phyloP scores from a whole-genome alignment of 2,888 invertebrate species.

The Silvanus unidentatus region DNA sequence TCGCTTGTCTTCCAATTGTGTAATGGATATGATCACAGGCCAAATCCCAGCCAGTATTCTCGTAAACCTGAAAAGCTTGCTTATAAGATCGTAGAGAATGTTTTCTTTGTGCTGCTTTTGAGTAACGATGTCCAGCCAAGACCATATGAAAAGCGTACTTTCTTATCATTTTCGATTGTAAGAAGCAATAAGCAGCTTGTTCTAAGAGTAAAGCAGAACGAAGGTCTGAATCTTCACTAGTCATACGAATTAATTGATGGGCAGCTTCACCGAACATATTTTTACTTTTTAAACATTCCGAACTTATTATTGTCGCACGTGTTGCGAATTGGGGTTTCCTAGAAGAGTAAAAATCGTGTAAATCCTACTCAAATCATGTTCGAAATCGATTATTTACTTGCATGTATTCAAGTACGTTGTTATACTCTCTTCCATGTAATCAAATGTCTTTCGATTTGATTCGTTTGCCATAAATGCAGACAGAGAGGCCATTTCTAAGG shows the following conservation, averaged over 20 bases:
- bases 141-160: slow-evolving; percentile 97
- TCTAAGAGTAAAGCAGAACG: slow-evolving; percentile 89
- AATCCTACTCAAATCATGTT: no score
- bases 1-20: slow-evolving; percentile 86
- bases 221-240: slow-evolving; percentile 95
- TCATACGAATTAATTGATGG: slow-evolving; percentile 89
- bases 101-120: slow-evolving; percentile 85
- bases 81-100: slow-evolving; percentile 89
- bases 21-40: slow-evolving; percentile 95
- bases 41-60: slow-evolving; percentile 77
- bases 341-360: slow-evolving; percentile 24
- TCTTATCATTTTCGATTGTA: slow-evolving; percentile 69
- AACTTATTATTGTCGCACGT: slow-evolving; percentile 82
- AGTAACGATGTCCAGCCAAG: slow-evolving; percentile 90
- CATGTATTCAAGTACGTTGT: slow-evolving; percentile 85
- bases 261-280: slow-evolving; percentile 88
- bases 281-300: slow-evolving; percentile 76
- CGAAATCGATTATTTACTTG: no score
- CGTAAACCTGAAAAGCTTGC: slow-evolving; percentile 76
- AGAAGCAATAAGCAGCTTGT: slow-evolving; percentile 90
- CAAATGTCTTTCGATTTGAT: slow-evolving; percentile 68
- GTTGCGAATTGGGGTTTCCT: slow-evolving; percentile 91
- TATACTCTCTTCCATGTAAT: slow-evolving; percentile 94
- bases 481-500: slow-evolving; percentile 92
- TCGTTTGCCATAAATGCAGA: slow-evolving; percentile 86